Conservation (phyloP, 2,888 invertebrate genomes). For the Gastracanthus pulcherrimus region DNA sequence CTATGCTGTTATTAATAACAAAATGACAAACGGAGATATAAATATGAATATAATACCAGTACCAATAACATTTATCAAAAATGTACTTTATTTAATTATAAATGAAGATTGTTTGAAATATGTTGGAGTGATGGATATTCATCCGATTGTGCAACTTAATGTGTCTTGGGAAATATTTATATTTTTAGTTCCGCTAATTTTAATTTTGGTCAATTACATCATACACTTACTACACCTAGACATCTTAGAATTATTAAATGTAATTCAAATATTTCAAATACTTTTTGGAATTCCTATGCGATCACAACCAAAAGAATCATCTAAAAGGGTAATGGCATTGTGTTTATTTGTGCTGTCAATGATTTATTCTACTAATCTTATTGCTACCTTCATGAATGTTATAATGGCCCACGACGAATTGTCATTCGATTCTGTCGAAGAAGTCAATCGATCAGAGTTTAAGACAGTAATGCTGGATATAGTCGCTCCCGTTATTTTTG, state of each 20-base stretch:
- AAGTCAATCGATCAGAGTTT: neutral
- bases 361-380: neutral
- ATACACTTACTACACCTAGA: neutral
- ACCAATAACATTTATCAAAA: too few species aligned
- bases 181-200: neutral
- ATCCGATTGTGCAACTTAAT: too few species aligned
- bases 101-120: too few species aligned
- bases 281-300: neutral
- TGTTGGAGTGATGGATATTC: too few species aligned
- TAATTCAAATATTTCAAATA: neutral
- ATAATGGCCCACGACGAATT: neutral
- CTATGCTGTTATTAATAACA: too few species aligned
- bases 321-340: neutral
- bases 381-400: neutral
- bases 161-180: too few species aligned
- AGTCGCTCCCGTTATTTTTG: neutral
- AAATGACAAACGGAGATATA: too few species aligned
- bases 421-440: neutral
- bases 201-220: neutral
- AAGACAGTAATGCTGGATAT: neutral
- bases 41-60: too few species aligned
- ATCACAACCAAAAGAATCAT: neutral
- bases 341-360: neutral
- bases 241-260: neutral
- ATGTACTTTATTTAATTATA: too few species aligned